These are phyloP conservation scores for Doryteuthis pealeii DNA, from an alignment of 1,140 invertebrate species.

Conservation along the genomic window DNA sequence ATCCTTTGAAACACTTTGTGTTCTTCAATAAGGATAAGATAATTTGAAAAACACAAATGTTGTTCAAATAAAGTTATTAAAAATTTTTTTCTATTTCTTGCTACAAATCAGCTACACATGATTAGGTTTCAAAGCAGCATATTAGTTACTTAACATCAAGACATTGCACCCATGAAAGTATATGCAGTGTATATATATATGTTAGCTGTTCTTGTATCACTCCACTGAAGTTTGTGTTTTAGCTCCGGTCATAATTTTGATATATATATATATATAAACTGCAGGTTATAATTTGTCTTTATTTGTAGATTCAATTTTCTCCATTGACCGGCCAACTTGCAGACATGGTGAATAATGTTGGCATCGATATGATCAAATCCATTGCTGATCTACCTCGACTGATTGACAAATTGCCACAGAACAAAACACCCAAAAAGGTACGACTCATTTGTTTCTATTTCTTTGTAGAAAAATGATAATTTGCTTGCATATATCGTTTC, in stretches of 20 bases:
- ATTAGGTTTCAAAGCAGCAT: no score
- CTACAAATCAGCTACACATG: no score
- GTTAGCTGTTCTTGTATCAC: background rate
- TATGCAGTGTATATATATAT: background rate
- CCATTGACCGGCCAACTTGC: background rate
- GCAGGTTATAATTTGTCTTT: background rate
- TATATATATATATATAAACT: background rate
- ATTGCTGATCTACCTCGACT: background rate
- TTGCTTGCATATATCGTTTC: no score
- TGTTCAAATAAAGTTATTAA: no score
- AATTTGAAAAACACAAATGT: no score
- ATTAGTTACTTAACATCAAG: no score
- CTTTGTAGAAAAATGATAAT: no score
- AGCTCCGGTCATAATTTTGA: background rate
- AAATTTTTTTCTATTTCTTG: no score
- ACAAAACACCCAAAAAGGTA: background rate
- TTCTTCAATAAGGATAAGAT: no score
- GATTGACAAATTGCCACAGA: background rate
- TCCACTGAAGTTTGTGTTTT: background rate
- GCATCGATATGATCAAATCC: background rate
- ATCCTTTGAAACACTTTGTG: no score
- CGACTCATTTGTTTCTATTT: no score
- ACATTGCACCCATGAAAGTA: no score
- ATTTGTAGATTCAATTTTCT: constrained; percentile 11
- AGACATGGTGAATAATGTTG: constrained; percentile 1